These are phyloP conservation scores for Araneus ventricosus DNA, from an alignment of 1,140 invertebrate species.

Conservation along the genomic window DNA sequence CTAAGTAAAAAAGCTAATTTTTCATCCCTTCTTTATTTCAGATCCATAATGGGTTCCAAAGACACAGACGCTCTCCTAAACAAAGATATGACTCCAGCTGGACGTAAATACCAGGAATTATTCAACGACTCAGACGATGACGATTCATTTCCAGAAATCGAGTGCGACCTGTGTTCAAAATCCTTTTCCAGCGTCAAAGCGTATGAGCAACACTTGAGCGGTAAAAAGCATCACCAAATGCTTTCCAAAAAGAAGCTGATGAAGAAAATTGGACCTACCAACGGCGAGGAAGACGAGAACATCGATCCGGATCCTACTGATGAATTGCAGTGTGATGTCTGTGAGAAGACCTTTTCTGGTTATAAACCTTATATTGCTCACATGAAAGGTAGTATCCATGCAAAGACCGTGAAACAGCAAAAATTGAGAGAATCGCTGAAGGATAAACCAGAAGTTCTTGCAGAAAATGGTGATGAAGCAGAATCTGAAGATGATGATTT, in stretches of 20 bases:
- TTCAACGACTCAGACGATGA: neutral
- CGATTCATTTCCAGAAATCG: slow-evolving; percentile 33
- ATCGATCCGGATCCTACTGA: neutral
- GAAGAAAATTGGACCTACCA: neutral
- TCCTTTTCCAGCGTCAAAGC: neutral
- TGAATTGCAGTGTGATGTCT: slow-evolving; percentile 28
- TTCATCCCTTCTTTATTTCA: neutral
- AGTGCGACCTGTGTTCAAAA: slow-evolving; percentile 45
- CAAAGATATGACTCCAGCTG: neutral
- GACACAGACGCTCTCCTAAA: neutral
- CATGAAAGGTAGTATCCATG: slow-evolving; percentile 1
- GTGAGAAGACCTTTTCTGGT: slow-evolving; percentile 3
- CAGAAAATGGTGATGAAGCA: neutral
- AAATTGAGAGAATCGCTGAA: slow-evolving; percentile 32
- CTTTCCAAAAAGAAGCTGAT: neutral
- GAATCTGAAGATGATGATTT: slow-evolving; percentile 15
- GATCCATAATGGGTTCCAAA: neutral
- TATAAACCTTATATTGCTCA: neutral
- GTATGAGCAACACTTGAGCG: slow-evolving; percentile 49
- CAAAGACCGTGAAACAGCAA: slow-evolving; percentile 16
- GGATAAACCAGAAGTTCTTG: neutral
- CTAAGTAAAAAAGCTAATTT: no score
- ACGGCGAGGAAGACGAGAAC: neutral
- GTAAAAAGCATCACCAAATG: slow-evolving; percentile 44
- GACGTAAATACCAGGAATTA: neutral